These are phyloP conservation scores for Phylloscopus collybita DNA, from an alignment of 2,797 vertebrate genomes.

Conservation along the genomic window DNA sequence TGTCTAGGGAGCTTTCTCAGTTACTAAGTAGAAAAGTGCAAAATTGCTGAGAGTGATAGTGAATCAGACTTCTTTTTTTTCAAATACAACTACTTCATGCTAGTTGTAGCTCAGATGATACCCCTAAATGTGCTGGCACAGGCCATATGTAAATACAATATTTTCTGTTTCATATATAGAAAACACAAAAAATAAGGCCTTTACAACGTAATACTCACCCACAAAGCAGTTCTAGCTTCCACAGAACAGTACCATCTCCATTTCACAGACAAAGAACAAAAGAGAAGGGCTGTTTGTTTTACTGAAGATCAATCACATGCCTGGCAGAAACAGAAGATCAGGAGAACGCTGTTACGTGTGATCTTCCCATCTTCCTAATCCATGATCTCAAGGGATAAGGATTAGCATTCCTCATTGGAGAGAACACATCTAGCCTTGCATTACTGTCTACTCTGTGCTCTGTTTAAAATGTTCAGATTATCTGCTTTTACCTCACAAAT, in stretches of 20 bases:
- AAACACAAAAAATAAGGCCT: rapidly evolving
- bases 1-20: neutral
- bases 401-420: neutral
- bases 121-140: neutral
- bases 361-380: neutral
- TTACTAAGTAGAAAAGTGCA: neutral
- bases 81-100: neutral
- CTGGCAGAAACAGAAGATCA: neutral
- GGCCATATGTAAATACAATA: rapidly evolving
- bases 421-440: neutral
- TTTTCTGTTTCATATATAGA: neutral
- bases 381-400: neutral
- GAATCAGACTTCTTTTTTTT: neutral
- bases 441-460: rapidly evolving
- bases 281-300: neutral
- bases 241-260: neutral
- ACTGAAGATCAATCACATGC: neutral
- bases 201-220: neutral
- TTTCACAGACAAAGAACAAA: neutral
- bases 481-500: neutral
- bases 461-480: neutral
- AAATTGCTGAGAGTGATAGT: neutral
- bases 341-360: neutral
- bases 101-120: neutral
- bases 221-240: neutral